Conservation (phyloP, 2,888 invertebrate species). For the Tiphia femorata region DNA sequence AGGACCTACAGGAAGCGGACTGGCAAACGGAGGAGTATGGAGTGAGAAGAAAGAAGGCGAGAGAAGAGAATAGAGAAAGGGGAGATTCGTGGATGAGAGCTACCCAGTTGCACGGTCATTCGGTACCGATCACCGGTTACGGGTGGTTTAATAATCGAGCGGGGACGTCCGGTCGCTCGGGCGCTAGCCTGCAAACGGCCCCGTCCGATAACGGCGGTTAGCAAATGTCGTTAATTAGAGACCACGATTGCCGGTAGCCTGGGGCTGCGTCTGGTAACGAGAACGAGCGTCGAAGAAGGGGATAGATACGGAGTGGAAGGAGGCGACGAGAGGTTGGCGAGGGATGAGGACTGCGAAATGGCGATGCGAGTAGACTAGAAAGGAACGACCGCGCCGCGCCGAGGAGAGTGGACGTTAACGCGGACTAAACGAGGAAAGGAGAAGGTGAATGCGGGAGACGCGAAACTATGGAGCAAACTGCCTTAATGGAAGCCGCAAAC, state of each 20-base stretch:
- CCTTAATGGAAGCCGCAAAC: constrained; percentile 35
- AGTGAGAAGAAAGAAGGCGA: too few relatives aligned
- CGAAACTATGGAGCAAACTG: constrained; percentile 22
- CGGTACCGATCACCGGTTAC: background rate
- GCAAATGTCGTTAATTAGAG: constrained; percentile 1
- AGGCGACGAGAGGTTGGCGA: background rate
- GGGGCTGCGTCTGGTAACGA: background rate
- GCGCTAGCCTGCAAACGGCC: background rate
- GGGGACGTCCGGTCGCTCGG: background rate
- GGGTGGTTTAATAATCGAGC: background rate
- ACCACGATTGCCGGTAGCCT: background rate
- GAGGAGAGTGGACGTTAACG: background rate
- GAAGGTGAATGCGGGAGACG: constrained; percentile 1
- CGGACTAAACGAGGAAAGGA: too few relatives aligned
- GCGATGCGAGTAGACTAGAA: background rate
- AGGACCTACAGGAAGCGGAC: too few relatives aligned
- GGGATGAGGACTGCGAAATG: too few relatives aligned
- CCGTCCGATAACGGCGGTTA: background rate
- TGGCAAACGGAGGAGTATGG: too few relatives aligned
- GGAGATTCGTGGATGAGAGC: background rate
- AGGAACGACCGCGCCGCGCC: background rate
- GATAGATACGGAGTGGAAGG: background rate
- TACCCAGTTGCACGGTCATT: background rate
- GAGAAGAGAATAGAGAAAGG: background rate
- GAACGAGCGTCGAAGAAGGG: background rate